A percentile compares a stretch with the other conserved stretches of the same genome.
Evolutionary conservation across 2,113 vertebrate species (phyloP).

Genomic region (Chinchilla lanigera): DNA sequence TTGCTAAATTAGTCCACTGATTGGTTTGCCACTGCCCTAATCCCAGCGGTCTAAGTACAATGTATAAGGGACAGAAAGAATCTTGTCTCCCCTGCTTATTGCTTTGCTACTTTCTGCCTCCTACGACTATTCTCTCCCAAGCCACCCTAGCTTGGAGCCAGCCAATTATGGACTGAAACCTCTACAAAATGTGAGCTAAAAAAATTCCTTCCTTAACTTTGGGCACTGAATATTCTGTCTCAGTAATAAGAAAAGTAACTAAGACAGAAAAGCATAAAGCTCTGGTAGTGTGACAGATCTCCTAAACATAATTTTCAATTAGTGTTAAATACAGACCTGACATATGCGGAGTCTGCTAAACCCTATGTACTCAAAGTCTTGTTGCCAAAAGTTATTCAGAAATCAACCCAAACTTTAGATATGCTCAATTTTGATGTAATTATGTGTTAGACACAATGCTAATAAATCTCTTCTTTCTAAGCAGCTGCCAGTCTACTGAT

Average conservation of each 20-base stretch:
- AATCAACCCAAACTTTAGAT: constrained; percentile 63
- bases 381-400: constrained; percentile 69
- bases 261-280: constrained; percentile 25
- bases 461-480: constrained; percentile 63
- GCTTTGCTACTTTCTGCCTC: no score
- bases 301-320: constrained; percentile 63
- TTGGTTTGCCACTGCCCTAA: no score
- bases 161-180: no score
- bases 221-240: no score
- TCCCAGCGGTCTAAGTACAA: no score
- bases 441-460: constrained; percentile 65
- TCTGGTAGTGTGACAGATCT: constrained; percentile 28
- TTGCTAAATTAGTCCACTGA: no score
- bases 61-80: no score
- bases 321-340: constrained; percentile 58
- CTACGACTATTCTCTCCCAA: no score
- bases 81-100: no score
- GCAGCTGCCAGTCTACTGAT: constrained; percentile 41
- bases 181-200: no score
- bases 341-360: constrained; percentile 61
- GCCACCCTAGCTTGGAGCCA: no score
- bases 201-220: no score
- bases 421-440: constrained; percentile 65
- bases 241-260: not conserved
- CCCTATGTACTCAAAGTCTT: constrained; percentile 42